A percentile compares a stretch with the other conserved stretches of the same genome.
Evolutionary conservation across 2,888 invertebrate species (phyloP).

Genomic region (Achlya flavicornis): DNA sequence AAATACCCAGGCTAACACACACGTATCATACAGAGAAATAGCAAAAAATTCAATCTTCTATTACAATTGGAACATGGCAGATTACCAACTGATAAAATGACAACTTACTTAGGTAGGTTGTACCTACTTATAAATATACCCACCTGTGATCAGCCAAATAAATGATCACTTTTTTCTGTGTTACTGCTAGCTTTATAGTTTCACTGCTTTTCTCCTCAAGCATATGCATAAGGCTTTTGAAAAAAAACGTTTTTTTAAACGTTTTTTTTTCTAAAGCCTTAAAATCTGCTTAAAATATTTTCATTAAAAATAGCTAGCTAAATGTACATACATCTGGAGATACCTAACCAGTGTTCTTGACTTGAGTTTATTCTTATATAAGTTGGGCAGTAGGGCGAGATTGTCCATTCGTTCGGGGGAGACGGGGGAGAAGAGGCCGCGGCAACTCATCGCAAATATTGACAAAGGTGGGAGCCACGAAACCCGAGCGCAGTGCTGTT

Average conservation of each 20-base stretch:
- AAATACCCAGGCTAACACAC: slow-evolving; percentile 47
- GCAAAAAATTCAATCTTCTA: slow-evolving; percentile 6
- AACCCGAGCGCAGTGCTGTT: slow-evolving; percentile 75
- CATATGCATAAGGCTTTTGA: too few relatives aligned
- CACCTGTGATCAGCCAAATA: too few relatives aligned
- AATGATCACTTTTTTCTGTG: too few relatives aligned
- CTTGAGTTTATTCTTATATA: not conserved
- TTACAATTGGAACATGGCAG: slow-evolving; percentile 1
- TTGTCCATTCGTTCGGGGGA: slow-evolving; percentile 4
- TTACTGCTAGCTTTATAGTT: too few relatives aligned
- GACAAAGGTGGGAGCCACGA: slow-evolving; percentile 78
- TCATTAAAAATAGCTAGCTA: not conserved
- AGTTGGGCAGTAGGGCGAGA: not conserved
- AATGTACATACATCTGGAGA: not conserved
- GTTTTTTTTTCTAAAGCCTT: too few relatives aligned
- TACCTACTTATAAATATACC: too few relatives aligned
- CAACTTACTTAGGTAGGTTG: not conserved
- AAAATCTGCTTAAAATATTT: not conserved
- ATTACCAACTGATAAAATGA: not conserved
- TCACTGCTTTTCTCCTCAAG: too few relatives aligned
- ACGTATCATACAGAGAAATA: slow-evolving; percentile 20
- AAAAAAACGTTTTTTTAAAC: too few relatives aligned
- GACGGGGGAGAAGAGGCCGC: slow-evolving; percentile 31
- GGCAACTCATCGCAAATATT: slow-evolving; percentile 72
- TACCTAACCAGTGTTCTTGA: not conserved